Evolutionary conservation across 2,797 vertebrate genomes (phyloP), one percentile per base, ranked within the genome.

Genomic region (Sebastes cheni): DNA sequence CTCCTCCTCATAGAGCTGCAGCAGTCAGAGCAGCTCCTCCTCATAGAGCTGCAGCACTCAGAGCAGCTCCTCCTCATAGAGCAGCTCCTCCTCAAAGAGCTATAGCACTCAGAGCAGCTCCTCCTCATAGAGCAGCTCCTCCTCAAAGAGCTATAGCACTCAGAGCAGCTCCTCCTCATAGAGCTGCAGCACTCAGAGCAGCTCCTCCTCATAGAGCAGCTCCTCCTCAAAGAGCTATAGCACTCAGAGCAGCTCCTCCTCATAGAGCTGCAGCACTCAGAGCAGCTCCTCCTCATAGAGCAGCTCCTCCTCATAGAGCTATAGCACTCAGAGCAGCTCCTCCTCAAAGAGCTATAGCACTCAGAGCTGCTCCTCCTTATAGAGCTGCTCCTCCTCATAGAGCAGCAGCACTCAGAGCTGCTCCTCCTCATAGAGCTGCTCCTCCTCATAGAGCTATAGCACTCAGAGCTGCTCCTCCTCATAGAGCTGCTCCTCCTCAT

Each of bases 381-480:
- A 25, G 25, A 30, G 29, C 29, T 2, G 29, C 6, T 30, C 30
- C 30, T 32, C 30, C 6, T 29, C 77, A 22, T 62, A 88, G 81
- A 88, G 77, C 88, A 83, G 77, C 75, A 86, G 12, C 66, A 39
- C 22, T 67, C 54, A 80, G 76, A 90, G 55, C 81, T 23, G 75
- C 13, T 14, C 42, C 23, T 25, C 23, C 23, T 25, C 3, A 25
- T 25, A 25, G 23, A 27, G 27, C 27, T 5, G 27, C 27, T 27
- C 27, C 27, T 29, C 27, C 27, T 27, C 5, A 27, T 27, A 27
- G 27, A 27, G 27, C 27, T 27, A 1, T 1, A 27, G 27, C 27
- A 27, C 27, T 27, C 27, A 27, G 27, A 27, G 27, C 27, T 0
- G 27, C 27, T 32, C 30, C 30, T 32, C 30, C 7, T 29, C 77